Percentiles rank a stretch among this genome's conserved stretches.
Evolutionary conservation across 2,797 vertebrate genomes (phyloP).

Genomic region (Pipistrellus kuhlii): DNA sequence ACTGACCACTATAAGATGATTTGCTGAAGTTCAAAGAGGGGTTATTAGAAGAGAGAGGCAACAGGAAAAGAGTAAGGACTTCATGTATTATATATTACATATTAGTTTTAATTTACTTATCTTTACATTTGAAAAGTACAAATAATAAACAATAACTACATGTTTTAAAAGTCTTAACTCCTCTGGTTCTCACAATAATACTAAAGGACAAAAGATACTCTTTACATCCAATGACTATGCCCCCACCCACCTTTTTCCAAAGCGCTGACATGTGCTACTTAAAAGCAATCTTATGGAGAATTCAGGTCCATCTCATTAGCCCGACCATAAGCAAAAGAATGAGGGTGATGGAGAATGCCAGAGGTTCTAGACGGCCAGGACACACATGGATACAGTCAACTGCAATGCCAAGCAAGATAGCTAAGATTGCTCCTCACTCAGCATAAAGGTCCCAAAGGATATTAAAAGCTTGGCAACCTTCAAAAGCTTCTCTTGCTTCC

Average conservation of each 20-base stretch:
- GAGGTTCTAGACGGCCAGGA: background rate
- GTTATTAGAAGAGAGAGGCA: background rate
- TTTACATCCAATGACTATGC: too few relatives aligned
- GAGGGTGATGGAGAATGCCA: background rate
- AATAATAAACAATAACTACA: background rate
- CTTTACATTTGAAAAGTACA: constrained; percentile 46
- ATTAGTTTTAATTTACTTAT: background rate
- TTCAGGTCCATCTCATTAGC: background rate
- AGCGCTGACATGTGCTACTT: background rate
- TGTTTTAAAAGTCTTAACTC: background rate
- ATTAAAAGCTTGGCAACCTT: constrained; percentile 65
- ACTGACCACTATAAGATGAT: background rate
- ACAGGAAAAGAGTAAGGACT: background rate
- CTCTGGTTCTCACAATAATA: background rate
- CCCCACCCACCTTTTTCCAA: background rate
- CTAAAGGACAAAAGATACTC: background rate
- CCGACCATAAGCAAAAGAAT: background rate
- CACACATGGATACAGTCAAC: background rate
- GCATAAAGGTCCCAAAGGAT: constrained; percentile 51
- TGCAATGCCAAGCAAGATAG: constrained; percentile 22
- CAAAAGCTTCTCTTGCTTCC: constrained; percentile 75
- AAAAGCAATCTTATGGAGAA: constrained; percentile 31
- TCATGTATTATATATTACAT: background rate
- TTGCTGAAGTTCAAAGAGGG: background rate
- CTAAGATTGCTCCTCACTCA: background rate